phyloP scores from a whole-genome alignment of 2,797 vertebrate species.

The Novumbra hubbsi region DNA sequence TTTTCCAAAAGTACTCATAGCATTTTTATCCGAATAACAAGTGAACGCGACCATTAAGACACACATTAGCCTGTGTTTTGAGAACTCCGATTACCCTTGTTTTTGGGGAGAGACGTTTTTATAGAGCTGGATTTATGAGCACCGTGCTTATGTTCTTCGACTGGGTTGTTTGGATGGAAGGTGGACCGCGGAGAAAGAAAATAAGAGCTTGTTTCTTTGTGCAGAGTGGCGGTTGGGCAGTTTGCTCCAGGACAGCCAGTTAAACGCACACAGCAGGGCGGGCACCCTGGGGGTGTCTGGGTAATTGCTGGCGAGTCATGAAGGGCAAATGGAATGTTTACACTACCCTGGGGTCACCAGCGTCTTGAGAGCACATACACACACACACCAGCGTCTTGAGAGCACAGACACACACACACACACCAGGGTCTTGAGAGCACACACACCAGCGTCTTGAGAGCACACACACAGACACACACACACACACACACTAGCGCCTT shows the following conservation, averaged over 20 bases:
- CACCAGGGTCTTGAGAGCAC: conserved; percentile 55
- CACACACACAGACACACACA: background rate
- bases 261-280: conserved; percentile 50
- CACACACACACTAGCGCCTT: conserved; percentile 47
- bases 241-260: conserved; percentile 40
- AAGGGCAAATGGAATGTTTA: conserved; percentile 80
- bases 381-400: too few relatives aligned
- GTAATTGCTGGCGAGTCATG: conserved; percentile 76
- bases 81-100: conserved; percentile 26
- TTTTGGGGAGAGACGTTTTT: conserved; percentile 29
- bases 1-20: background rate
- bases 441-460: conserved; percentile 56
- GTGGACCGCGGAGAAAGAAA: conserved; percentile 55
- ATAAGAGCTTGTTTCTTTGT: conserved; percentile 55
- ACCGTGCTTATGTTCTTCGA: conserved; percentile 35
- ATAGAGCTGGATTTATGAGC: conserved; percentile 46
- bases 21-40: background rate
- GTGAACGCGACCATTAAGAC: conserved; percentile 6
- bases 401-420: background rate
- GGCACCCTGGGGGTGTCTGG: conserved; percentile 67
- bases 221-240: conserved; percentile 37
- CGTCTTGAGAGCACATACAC: conserved; percentile 44
- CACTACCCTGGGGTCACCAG: conserved; percentile 69
- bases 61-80: conserved; percentile 31
- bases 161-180: conserved; percentile 28